Evolutionary conservation across 2,797 vertebrate genomes (phyloP), one percentile per base, ranked within the genome.

Genomic region (Masticophis lateralis): DNA sequence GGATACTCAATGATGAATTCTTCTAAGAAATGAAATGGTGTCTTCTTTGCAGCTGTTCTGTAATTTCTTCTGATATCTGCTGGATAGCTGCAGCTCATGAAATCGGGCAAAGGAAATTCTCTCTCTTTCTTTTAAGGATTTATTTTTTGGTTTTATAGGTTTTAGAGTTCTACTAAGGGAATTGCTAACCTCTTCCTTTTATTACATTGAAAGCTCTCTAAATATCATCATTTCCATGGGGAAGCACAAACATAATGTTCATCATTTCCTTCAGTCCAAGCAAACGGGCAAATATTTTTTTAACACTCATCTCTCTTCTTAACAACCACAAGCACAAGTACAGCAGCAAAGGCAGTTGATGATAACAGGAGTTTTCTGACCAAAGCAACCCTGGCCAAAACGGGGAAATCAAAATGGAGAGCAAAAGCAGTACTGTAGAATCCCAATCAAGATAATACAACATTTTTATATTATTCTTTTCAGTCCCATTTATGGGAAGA

Each of bases 151-250:
- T 95, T 96, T 95, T 95, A 92, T 93, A 94, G 93, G 92, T 51
- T 96, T 96, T 94, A 12, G 66, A 95, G 55, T 93, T 95, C 92
- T 94, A 79, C 92, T 91, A 91, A 92, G 83, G 88, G 93, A 95
- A 95, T 95, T 96, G 94, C 56, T 32, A 90, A 55, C 90, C 59
- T 92, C 88, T 43, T 90, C 89, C n/a, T 63, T 93, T 95, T 96
- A 95, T 96, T 96, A 92, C 90, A 93, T 1, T 91, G 86, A 96
- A 92, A 96, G 51, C 79, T 96, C 53, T 96, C 94, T 96, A 97
- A 97, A 96, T 96, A 96, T 93, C 94, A 96, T 53, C 86, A 94
- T 95, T 96, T 96, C 94, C 93, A 83, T 51, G 28, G 94, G 94
- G 96, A 96, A 95, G 20, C 92, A 87, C 79, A 2, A 90, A 91